Evolutionary conservation across 2,797 vertebrate genomes (phyloP), one percentile per base, ranked within the genome.

Genomic region (Sphaeramia orbicularis): DNA sequence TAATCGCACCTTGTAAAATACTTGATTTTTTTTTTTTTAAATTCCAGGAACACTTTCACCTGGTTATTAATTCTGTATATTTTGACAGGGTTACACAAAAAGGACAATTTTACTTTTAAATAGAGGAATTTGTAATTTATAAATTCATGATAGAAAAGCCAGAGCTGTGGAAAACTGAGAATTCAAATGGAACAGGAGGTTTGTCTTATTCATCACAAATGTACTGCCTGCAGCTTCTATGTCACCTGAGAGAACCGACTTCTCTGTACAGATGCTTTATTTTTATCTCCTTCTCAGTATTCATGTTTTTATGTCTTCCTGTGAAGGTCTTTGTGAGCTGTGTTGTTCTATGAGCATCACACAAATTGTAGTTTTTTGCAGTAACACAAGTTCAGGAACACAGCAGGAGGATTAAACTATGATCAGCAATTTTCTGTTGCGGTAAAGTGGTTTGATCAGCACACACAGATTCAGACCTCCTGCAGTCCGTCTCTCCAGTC

Each of bases 341-440:
- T 30, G 48, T 40, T 58, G 27, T 2, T 66, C 51, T 18, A n/a
- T 40, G 0, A 48, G 42, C 10, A 24, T 60, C 62, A 60, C 49
- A 38, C 54, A 14, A 40, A 51, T 11, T 56, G 41, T 64, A 41
- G 27, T 55, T 61, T 16, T 11, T 54, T 10, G 54, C 62, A 14
- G 43, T 10, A 16, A 47, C 37, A 38, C 27, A 48, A 5, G 21
- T 37, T 36, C 60, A 43, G 45, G 18, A 21, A 42, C 41, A 36
- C 62, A 32, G 58, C 50, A 5, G 35, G 43, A 66, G 64, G 66
- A 73, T 66, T 67, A 52, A 50, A 50, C 18, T 27, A 15, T 21
- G 48, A 66, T 74, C 52, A 80, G 72, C 63, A 64, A 59, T 37
- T 62, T 71, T 57, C 19, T 10, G 69, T 66, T 55, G 16, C n/a